Evolutionary conservation across 2,113 vertebrate genomes (phyloP).

Genomic region (Laterallus jamaicensis): DNA sequence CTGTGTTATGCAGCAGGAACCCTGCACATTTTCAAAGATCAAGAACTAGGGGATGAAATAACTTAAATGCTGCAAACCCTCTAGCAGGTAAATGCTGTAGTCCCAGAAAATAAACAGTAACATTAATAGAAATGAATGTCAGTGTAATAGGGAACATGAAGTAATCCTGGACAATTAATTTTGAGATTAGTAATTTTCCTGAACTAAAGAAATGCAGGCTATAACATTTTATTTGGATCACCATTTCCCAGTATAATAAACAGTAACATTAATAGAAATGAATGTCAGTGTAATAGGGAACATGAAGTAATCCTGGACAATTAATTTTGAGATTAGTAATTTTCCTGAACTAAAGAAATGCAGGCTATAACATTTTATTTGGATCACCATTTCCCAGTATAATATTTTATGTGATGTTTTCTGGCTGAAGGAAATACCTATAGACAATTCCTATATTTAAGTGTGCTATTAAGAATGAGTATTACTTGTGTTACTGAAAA

Average conservation of each 20-base stretch:
- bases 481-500: background rate
- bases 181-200: background rate
- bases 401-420: background rate
- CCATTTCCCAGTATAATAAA: too few species aligned
- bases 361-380: background rate
- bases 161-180: background rate
- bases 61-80: background rate
- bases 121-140: background rate
- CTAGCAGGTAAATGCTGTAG: background rate
- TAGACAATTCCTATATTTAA: background rate
- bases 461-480: background rate
- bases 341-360: background rate
- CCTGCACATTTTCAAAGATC: constrained; percentile 31
- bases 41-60: background rate
- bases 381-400: background rate
- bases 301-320: background rate
- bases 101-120: background rate
- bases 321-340: background rate
- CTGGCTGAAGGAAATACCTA: background rate
- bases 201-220: background rate
- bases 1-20: background rate
- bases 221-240: background rate
- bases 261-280: background rate
- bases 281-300: background rate
- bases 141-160: background rate